A percentile compares a stretch with the other conserved stretches of the same genome.
Conservation (phyloP, 2,113 vertebrate species). For the Malurus melanocephalus region DNA sequence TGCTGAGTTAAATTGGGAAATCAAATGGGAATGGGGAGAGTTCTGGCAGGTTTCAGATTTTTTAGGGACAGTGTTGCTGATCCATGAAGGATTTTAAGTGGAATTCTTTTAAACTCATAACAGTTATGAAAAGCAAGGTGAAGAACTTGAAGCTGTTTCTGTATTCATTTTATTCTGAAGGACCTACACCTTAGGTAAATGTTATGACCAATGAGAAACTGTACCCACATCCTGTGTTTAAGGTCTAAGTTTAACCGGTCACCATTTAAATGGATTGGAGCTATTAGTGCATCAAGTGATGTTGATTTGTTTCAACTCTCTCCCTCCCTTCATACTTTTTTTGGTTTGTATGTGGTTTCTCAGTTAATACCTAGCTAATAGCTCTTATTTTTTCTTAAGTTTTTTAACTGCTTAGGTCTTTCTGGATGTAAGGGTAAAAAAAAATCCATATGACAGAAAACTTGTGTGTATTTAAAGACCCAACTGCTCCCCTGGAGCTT, state of each 20-base stretch:
- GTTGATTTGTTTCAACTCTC: slow-evolving; percentile 73
- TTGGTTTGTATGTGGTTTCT: slow-evolving; percentile 89
- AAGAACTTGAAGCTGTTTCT: slow-evolving; percentile 83
- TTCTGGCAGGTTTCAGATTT: slow-evolving; percentile 10
- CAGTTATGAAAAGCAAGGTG: slow-evolving; percentile 76
- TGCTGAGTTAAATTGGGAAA: slow-evolving; percentile 75
- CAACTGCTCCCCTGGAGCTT: slow-evolving; percentile 95
- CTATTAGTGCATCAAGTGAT: slow-evolving; percentile 86
- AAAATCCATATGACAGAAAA: slow-evolving; percentile 89
- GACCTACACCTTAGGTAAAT: slow-evolving; percentile 79
- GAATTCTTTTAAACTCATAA: slow-evolving; percentile 86
- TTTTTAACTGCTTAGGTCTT: slow-evolving; percentile 92
- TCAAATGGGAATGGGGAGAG: slow-evolving; percentile 15
- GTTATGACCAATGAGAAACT: slow-evolving; percentile 73
- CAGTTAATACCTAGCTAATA: slow-evolving; percentile 96
- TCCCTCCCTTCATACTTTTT: slow-evolving; percentile 73
- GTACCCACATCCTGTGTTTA: slow-evolving; percentile 76
- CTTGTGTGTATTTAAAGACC: slow-evolving; percentile 99
- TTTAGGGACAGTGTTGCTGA: slow-evolving; percentile 49
- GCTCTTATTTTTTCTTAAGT: slow-evolving; percentile 87
- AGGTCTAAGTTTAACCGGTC: slow-evolving; percentile 71
- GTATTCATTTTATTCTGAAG: slow-evolving; percentile 83
- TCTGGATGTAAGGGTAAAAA: slow-evolving; percentile 91
- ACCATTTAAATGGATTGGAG: slow-evolving; percentile 74
- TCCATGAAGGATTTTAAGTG: slow-evolving; percentile 56